phyloP scores from a whole-genome alignment of 2,888 invertebrate species.

The Fabriciana adippe region DNA sequence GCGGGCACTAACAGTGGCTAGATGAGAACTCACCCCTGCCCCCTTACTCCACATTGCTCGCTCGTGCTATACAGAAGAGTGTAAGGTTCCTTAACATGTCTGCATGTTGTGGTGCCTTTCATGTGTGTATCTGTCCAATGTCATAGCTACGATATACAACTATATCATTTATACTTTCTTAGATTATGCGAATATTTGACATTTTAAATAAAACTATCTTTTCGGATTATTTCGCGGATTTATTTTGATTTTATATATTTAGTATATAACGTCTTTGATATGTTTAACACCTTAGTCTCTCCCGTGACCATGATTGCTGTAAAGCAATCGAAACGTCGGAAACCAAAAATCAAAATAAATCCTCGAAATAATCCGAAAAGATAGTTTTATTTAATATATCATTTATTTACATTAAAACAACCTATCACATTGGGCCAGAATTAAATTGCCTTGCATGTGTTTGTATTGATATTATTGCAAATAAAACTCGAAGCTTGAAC shows the following conservation, averaged over 20 bases:
- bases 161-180: too few relatives aligned
- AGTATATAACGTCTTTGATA: too few relatives aligned
- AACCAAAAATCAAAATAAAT: too few relatives aligned
- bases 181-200: too few relatives aligned
- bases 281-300: too few relatives aligned
- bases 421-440: constrained; percentile 3
- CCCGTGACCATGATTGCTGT: too few relatives aligned
- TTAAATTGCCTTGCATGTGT: constrained; percentile 12
- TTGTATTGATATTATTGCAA: constrained; percentile 3
- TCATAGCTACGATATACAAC: constrained; percentile 7
- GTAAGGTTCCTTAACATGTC: constrained; percentile 82
- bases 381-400: too few relatives aligned
- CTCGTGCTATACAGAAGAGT: constrained; percentile 86
- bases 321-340: too few relatives aligned
- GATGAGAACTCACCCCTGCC: constrained; percentile 88
- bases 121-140: constrained; percentile 21
- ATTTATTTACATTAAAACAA: neutral
- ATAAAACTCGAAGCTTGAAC: neutral
- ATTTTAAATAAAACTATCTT: too few relatives aligned
- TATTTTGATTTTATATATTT: too few relatives aligned
- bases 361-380: too few relatives aligned
- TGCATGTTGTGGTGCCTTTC: constrained; percentile 48
- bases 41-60: constrained; percentile 86
- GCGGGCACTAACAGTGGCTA: constrained; percentile 85
- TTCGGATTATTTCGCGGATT: too few relatives aligned